A percentile compares a stretch with the other conserved stretches of the same genome.
Conservation (phyloP, 2,113 vertebrate species). For the Mohoua ochrocephala region DNA sequence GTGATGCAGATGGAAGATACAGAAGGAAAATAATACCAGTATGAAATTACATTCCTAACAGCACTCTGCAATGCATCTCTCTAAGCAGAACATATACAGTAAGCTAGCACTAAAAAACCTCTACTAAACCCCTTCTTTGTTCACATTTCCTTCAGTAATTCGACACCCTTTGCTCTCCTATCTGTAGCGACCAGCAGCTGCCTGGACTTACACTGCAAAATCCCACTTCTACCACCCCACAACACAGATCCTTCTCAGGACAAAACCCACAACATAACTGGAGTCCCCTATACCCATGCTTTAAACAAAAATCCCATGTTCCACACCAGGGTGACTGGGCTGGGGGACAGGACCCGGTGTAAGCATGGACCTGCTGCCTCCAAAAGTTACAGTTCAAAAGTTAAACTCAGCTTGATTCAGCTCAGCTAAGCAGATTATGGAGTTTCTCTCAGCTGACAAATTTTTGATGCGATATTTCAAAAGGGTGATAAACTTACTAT, state of each 20-base stretch:
- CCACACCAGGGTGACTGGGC: not conserved
- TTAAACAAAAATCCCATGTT: not conserved
- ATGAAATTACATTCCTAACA: not conserved
- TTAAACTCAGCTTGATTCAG: not conserved
- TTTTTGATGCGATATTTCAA: not conserved
- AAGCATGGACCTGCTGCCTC: not conserved
- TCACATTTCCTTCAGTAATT: not conserved
- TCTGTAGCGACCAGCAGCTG: not conserved
- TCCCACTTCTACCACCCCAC: not conserved
- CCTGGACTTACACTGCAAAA: not conserved
- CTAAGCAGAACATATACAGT: not conserved
- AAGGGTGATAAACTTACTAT: not conserved
- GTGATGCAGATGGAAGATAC: not conserved
- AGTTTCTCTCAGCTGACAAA: not conserved
- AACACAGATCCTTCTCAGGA: not conserved
- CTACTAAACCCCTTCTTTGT: not conserved
- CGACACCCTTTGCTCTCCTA: not conserved
- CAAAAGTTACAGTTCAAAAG: not conserved
- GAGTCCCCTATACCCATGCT: accelerated
- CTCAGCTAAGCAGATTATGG: not conserved
- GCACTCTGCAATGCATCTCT: not conserved
- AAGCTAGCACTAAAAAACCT: not conserved
- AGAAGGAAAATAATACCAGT: not conserved
- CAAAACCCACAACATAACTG: not conserved
- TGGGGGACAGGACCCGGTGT: accelerated